phyloP scores from a whole-genome alignment of 2,797 vertebrate genomes.

The Erethizon dorsatum region DNA sequence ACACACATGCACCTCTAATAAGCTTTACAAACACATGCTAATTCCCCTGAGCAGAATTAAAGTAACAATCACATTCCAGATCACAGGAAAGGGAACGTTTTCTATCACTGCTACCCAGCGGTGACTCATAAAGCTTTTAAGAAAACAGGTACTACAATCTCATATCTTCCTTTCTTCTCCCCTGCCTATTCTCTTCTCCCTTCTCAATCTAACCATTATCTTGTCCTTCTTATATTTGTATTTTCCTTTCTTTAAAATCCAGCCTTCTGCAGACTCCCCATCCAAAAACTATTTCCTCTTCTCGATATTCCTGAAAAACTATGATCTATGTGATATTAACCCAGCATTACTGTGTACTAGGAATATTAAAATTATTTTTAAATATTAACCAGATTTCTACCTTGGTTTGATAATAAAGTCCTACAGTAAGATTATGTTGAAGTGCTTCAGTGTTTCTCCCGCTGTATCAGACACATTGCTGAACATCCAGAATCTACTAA shows the following conservation, averaged over 20 bases:
- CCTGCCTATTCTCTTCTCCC: background rate
- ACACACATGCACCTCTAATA: constrained; percentile 77
- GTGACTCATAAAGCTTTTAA: constrained; percentile 66
- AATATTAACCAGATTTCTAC: constrained; percentile 22
- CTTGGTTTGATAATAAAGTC: background rate
- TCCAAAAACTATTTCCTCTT: background rate
- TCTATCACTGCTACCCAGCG: constrained; percentile 68
- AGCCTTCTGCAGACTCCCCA: background rate
- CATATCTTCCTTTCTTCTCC: constrained; percentile 27
- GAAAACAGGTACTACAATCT: constrained; percentile 60
- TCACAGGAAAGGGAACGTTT: constrained; percentile 72
- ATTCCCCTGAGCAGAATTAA: constrained; percentile 79
- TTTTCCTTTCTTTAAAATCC: background rate
- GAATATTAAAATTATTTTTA: background rate
- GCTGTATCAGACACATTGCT: background rate
- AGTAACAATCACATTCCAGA: constrained; percentile 76
- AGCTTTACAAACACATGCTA: constrained; percentile 78
- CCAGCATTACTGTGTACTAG: constrained; percentile 11
- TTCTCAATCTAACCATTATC: background rate
- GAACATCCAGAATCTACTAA: background rate
- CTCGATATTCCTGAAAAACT: constrained; percentile 11
- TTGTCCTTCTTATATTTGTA: constrained; percentile 6
- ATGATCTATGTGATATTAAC: background rate
- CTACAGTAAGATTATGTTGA: background rate
- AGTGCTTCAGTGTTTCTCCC: background rate